These are phyloP conservation scores for Etia nguti DNA, from an alignment of 2,113 vertebrate species.

Conservation along the genomic window DNA sequence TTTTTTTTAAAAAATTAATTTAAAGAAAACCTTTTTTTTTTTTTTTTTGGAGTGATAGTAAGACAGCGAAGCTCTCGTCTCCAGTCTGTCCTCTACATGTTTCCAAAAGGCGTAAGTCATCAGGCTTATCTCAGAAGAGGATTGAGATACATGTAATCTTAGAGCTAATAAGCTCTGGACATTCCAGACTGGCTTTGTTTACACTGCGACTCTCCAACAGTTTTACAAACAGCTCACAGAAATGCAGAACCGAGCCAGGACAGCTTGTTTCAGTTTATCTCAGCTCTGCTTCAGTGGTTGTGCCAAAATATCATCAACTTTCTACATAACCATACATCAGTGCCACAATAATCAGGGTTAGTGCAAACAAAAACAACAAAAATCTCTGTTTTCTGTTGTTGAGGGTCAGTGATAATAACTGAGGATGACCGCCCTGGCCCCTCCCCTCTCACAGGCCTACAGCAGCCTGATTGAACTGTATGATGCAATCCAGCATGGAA, in stretches of 20 bases:
- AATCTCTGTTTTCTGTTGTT: neutral
- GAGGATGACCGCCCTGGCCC: neutral
- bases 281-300: neutral
- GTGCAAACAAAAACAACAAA: neutral
- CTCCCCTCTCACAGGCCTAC: neutral
- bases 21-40: neutral
- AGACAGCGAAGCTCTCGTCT: neutral
- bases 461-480: neutral
- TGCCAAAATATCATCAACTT: neutral
- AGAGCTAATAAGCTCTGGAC: slow-evolving; percentile 2
- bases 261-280: slow-evolving; percentile 13
- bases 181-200: neutral
- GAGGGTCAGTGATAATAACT: neutral
- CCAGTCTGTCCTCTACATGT: neutral
- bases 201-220: neutral
- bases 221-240: neutral
- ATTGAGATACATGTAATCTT: neutral
- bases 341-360: neutral
- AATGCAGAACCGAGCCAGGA: neutral
- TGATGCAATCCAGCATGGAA: neutral
- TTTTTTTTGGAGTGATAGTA: neutral
- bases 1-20: too few species aligned
- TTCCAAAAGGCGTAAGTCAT: neutral
- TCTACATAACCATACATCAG: neutral
- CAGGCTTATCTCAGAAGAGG: neutral